Conservation (phyloP, 2,113 vertebrate genomes). For the Callaeas wilsoni region DNA sequence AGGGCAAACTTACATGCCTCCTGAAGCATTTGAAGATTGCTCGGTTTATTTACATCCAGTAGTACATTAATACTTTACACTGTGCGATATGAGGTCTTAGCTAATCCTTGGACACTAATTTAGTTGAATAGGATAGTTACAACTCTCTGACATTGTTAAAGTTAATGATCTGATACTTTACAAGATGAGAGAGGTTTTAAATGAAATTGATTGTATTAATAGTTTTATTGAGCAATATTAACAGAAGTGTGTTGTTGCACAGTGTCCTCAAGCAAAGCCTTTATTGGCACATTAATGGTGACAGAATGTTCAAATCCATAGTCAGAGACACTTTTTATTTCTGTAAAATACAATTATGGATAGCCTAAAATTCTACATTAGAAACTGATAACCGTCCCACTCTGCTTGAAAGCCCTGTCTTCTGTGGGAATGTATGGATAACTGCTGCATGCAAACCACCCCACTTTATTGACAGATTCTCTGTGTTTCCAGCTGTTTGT, state of each 20-base stretch:
- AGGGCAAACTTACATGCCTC: background rate
- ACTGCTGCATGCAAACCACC: background rate
- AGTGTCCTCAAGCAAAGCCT: conserved; percentile 32
- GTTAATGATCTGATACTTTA: conserved; percentile 66
- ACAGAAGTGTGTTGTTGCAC: conserved; percentile 26
- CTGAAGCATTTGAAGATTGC: conserved; percentile 10
- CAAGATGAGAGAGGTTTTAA: conserved; percentile 61
- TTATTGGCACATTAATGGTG: conserved; percentile 46
- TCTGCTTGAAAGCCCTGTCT: background rate
- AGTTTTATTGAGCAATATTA: conserved; percentile 64
- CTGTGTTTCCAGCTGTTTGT: background rate
- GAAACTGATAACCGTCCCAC: background rate
- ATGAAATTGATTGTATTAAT: conserved; percentile 64
- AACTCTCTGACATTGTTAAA: conserved; percentile 54
- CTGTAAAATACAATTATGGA: background rate
- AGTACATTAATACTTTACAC: conserved; percentile 13
- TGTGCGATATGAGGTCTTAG: conserved; percentile 19
- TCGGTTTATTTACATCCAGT: conserved; percentile 32
- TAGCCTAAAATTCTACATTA: conserved; percentile 7
- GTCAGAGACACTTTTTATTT: conserved; percentile 27
- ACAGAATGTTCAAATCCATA: conserved; percentile 28
- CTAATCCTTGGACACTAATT: conserved; percentile 59
- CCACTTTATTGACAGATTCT: background rate
- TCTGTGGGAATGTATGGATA: background rate
- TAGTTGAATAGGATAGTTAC: conserved; percentile 34